Conservation (phyloP, 1,140 invertebrate species). For the Saxidomus purpurata region DNA sequence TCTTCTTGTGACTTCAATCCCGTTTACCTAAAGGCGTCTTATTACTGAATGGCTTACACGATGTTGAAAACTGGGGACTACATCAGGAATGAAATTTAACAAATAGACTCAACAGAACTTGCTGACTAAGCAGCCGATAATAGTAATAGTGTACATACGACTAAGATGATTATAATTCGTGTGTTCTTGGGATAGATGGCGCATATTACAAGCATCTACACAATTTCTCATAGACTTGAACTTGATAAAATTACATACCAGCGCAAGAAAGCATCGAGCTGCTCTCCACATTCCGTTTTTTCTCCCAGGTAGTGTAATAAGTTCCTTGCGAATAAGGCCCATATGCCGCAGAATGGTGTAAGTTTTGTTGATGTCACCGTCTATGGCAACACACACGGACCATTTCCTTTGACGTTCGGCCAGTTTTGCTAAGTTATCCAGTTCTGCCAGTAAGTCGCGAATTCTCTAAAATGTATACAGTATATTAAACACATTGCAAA, state of each 20-base stretch:
- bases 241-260: neutral
- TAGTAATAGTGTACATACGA: neutral
- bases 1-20: no score
- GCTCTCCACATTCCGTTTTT: slow-evolving; percentile 41
- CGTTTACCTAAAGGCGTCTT: neutral
- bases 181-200: no score
- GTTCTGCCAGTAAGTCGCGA: neutral
- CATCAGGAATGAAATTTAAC: no score
- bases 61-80: no score
- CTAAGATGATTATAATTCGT: no score
- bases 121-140: no score
- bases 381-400: slow-evolving; percentile 32
- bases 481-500: no score
- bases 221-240: no score
- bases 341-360: neutral
- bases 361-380: slow-evolving; percentile 44
- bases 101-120: no score
- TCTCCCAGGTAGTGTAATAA: slow-evolving; percentile 19
- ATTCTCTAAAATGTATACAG: slow-evolving; percentile 25
- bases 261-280: slow-evolving; percentile 31
- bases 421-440: slow-evolving; percentile 32
- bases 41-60: neutral
- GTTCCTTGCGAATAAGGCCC: neutral
- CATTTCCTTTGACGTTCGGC: slow-evolving; percentile 25
- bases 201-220: no score